These are phyloP conservation scores for Poecilia latipinna DNA, from an alignment of 2,113 vertebrate species.

Conservation along the genomic window DNA sequence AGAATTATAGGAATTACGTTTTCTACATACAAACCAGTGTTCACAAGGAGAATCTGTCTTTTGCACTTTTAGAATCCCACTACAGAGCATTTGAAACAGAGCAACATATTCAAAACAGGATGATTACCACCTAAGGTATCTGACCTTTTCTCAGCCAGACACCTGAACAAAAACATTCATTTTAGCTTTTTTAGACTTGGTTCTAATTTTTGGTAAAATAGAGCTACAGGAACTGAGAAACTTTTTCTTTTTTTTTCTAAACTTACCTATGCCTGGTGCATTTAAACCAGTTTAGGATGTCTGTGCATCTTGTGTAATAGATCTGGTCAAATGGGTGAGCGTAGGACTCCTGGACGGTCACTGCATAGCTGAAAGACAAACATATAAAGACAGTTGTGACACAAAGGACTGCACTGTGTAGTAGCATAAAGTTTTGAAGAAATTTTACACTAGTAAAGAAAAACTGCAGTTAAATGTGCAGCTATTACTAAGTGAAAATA, in stretches of 20 bases:
- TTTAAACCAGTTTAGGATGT: conserved; percentile 99
- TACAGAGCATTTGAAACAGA: conserved; percentile 63
- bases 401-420: background rate
- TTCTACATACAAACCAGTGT: conserved; percentile 9
- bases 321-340: conserved; percentile 98
- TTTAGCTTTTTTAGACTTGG: conserved; percentile 18
- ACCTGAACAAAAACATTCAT: conserved; percentile 25
- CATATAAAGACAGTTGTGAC: background rate
- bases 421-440: background rate
- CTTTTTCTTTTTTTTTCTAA: background rate
- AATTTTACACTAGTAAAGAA: background rate
- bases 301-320: conserved; percentile 97
- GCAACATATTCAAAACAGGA: conserved; percentile 3
- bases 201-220: conserved; percentile 14
- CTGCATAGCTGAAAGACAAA: conserved; percentile 87
- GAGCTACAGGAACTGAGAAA: conserved; percentile 6
- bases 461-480: background rate
- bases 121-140: conserved; percentile 50
- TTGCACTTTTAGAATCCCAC: conserved; percentile 21
- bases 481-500: background rate
- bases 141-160: conserved; percentile 38
- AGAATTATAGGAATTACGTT: background rate
- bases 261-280: conserved; percentile 95
- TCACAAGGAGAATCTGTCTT: conserved; percentile 22
- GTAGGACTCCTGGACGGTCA: conserved; percentile 97